Conservation (phyloP, 2,797 vertebrate species). For the Hippopotamyrus pictus region DNA sequence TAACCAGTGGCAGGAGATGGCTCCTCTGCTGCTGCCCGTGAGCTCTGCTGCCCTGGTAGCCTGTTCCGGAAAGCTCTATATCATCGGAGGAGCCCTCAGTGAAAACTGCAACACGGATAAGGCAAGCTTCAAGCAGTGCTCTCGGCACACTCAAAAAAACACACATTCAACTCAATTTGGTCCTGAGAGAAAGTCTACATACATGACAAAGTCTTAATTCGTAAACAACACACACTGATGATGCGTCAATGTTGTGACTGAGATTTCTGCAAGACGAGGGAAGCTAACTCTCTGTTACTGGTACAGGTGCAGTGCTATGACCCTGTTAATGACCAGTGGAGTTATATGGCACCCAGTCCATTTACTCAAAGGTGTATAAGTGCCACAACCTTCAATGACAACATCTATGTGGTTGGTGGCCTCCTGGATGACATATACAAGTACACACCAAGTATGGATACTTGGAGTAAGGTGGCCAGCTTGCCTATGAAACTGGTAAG, state of each 20-base stretch:
- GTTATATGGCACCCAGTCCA: slow-evolving; percentile 47
- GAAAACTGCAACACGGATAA: slow-evolving; percentile 56
- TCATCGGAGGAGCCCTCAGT: slow-evolving; percentile 63
- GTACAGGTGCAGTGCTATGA: slow-evolving; percentile 69
- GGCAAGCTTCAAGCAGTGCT: slow-evolving; percentile 42
- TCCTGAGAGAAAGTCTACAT: neutral
- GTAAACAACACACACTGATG: neutral
- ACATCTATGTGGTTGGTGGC: slow-evolving; percentile 67
- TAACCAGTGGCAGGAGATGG: slow-evolving; percentile 54
- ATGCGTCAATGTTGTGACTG: neutral
- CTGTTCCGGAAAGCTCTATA: slow-evolving; percentile 59
- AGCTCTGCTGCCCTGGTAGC: slow-evolving; percentile 59
- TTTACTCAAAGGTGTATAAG: slow-evolving; percentile 65
- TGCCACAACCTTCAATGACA: slow-evolving; percentile 55
- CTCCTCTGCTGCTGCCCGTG: slow-evolving; percentile 56
- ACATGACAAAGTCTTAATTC: neutral
- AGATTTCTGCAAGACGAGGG: neutral
- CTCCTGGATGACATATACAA: slow-evolving; percentile 62
- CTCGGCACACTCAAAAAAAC: neutral
- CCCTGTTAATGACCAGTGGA: slow-evolving; percentile 58
- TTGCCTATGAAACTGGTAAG: slow-evolving; percentile 65
- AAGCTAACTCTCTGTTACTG: neutral
- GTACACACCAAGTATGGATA: slow-evolving; percentile 53
- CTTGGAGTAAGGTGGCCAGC: slow-evolving; percentile 56
- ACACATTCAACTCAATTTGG: neutral